A percentile compares a stretch with the other conserved stretches of the same genome.
Evolutionary conservation across 1,140 invertebrate genomes (phyloP).

Genomic region (Berghia stephanieae): DNA sequence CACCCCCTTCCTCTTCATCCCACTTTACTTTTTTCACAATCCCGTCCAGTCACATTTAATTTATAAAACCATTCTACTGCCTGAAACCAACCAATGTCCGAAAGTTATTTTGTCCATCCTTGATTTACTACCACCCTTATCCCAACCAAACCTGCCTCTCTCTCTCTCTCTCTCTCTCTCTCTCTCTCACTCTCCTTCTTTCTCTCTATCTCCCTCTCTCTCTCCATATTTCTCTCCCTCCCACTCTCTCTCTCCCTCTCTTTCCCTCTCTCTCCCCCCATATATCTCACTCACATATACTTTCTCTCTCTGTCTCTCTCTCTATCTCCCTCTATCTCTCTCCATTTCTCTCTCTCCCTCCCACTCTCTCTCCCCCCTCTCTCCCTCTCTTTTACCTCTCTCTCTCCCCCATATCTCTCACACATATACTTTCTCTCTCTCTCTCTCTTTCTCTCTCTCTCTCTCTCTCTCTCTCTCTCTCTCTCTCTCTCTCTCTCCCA

Average conservation of each 20-base stretch:
- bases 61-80: no score
- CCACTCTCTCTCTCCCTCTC: not conserved
- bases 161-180: constrained; percentile 8
- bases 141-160: no score
- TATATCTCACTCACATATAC: not conserved
- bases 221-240: no score
- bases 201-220: no score
- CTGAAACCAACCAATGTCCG: no score
- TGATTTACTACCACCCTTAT: no score
- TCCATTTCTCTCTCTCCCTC: not conserved
- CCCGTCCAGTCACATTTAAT: not conserved
- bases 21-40: not conserved
- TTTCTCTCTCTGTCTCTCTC: not conserved
- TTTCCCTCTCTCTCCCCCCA: not conserved
- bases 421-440: not conserved
- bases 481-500: no score
- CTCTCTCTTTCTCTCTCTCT: not conserved
- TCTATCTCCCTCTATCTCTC: constrained; percentile 13
- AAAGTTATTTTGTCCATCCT: no score
- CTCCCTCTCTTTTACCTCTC: not conserved
- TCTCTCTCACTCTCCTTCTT: not conserved
- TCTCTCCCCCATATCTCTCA: no score
- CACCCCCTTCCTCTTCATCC: not conserved
- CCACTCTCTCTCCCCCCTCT: not conserved
- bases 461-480: not conserved